Conservation (phyloP, 2,797 vertebrate species). For the Buphagus erythrorhynchus region DNA sequence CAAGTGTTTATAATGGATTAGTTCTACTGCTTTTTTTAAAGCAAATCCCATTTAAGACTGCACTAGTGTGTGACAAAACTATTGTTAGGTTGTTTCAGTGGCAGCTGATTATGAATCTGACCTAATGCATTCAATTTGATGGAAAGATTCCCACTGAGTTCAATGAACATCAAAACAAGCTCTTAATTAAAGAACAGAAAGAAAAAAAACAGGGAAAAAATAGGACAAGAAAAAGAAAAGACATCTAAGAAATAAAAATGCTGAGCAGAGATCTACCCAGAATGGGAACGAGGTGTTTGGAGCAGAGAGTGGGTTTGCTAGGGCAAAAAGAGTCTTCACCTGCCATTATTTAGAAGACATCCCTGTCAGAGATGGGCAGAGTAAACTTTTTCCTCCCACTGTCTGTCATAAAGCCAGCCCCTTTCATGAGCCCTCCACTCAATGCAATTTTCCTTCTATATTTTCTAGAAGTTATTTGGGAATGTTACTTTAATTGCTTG, state of each 20-base stretch:
- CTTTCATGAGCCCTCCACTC: background rate
- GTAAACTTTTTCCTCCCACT: background rate
- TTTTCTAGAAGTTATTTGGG: background rate
- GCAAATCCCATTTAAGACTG: constrained; percentile 36
- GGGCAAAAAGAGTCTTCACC: background rate
- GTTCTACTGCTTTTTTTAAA: constrained; percentile 45
- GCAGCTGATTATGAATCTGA: constrained; percentile 36
- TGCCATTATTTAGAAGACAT: background rate
- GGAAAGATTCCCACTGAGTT: constrained; percentile 45
- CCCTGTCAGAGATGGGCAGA: background rate
- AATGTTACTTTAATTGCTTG: background rate
- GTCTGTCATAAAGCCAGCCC: background rate
- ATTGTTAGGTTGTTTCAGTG: constrained; percentile 32
- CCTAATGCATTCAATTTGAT: constrained; percentile 40
- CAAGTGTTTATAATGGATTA: constrained; percentile 51
- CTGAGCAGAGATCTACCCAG: background rate
- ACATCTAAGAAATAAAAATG: background rate
- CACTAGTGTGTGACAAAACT: constrained; percentile 11
- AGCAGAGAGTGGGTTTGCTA: background rate
- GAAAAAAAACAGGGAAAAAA: background rate
- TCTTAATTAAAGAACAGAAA: constrained; percentile 29
- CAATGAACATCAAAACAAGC: constrained; percentile 32
- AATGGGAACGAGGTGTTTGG: background rate
- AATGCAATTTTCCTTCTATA: background rate
- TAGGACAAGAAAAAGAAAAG: background rate